phyloP scores from a whole-genome alignment of 1,140 invertebrate genomes.

The Phymorhynchus buccinoides region DNA sequence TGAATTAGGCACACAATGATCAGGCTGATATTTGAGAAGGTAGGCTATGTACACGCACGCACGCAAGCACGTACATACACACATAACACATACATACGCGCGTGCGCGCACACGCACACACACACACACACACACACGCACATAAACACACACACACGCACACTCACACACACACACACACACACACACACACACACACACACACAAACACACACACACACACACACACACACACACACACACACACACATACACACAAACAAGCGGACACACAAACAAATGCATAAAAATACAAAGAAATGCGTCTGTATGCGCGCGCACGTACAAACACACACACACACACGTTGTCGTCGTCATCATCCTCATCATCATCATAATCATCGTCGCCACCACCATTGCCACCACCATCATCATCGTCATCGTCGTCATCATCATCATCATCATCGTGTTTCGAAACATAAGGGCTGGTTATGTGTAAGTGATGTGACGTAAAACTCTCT shows the following conservation, averaged over 20 bases:
- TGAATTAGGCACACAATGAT: no score
- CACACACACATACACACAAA: conserved; percentile 10
- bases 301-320: background rate
- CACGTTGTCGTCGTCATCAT: no score
- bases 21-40: no score
- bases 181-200: conserved; percentile 8
- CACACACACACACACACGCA: background rate
- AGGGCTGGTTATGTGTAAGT: no score
- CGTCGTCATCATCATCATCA: no score
- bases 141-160: background rate
- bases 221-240: conserved; percentile 4
- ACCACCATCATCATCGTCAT: no score
- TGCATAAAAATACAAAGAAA: background rate
- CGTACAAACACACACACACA: conserved; percentile 17
- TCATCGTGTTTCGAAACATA: no score
- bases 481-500: no score
- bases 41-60: background rate
- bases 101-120: background rate
- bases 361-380: no score
- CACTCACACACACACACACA: background rate
- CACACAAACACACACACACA: background rate
- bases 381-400: no score
- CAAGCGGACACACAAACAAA: background rate
- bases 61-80: background rate
- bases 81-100: background rate